A percentile compares a stretch with the other conserved stretches of the same genome.
Evolutionary conservation across 2,113 vertebrate genomes (phyloP).

Genomic region (Aviceda subcristata): DNA sequence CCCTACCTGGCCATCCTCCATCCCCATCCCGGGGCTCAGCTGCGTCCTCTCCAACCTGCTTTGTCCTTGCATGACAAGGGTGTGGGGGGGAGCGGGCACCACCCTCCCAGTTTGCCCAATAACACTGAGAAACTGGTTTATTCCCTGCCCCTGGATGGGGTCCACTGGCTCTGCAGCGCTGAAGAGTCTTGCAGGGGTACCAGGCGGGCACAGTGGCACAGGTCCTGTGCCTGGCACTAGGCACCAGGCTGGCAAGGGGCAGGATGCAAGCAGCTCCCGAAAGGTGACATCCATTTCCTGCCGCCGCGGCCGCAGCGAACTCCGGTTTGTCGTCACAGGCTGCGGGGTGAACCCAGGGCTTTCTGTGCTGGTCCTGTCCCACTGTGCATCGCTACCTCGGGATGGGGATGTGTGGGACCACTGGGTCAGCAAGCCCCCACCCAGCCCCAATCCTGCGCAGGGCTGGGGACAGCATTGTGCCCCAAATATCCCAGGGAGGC

Average conservation of each 20-base stretch:
- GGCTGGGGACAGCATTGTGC: neutral
- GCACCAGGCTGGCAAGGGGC: neutral
- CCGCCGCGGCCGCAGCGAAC: neutral
- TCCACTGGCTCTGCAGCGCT: neutral
- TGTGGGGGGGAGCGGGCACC: neutral
- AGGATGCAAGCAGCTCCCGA: neutral
- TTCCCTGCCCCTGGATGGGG: too few species aligned
- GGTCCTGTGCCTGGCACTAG: neutral
- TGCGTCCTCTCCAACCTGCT: neutral
- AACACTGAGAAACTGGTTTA: neutral
- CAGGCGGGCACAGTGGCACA: neutral
- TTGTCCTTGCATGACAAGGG: conserved; percentile 10
- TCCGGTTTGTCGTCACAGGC: neutral
- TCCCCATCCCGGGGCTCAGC: neutral
- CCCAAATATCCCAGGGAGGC: neutral
- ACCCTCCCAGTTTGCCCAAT: neutral
- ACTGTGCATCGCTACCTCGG: neutral
- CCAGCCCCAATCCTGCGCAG: neutral
- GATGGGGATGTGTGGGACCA: neutral
- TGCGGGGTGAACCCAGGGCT: neutral
- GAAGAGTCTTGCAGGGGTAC: neutral
- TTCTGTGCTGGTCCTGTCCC: neutral
- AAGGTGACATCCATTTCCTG: conserved; percentile 51
- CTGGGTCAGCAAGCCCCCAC: neutral
- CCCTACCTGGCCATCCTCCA: neutral